A percentile compares a stretch with the other conserved stretches of the same genome.
Evolutionary conservation across 2,113 vertebrate genomes (phyloP).

Genomic region (Hemiscyllium ocellatum): DNA sequence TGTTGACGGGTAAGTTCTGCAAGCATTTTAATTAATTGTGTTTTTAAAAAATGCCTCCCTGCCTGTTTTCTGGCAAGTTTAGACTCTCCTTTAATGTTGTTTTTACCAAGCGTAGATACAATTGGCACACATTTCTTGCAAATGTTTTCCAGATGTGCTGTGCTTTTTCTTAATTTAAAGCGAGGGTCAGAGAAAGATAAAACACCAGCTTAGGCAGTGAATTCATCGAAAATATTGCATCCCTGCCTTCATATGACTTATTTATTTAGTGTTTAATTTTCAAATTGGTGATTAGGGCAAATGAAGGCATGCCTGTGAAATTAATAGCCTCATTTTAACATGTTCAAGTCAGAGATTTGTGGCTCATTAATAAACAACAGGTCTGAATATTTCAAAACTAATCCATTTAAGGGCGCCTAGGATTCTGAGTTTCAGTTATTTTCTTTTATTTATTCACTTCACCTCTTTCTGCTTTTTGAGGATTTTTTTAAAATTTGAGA

Average conservation of each 20-base stretch:
- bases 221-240: background rate
- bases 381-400: background rate
- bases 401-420: background rate
- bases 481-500: background rate
- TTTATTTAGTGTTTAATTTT: background rate
- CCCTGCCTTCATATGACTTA: background rate
- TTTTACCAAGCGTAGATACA: background rate
- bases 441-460: background rate
- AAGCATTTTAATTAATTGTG: background rate
- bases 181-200: background rate
- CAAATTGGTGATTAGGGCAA: background rate
- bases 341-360: background rate
- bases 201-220: background rate
- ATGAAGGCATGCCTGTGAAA: background rate
- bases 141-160: conserved; percentile 22
- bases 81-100: background rate
- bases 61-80: background rate
- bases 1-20: background rate
- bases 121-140: background rate
- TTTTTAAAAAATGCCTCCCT: background rate
- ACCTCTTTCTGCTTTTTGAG: background rate
- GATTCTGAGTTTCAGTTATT: background rate
- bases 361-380: background rate
- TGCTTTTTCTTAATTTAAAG: background rate
- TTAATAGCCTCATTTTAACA: background rate